A percentile compares a stretch with the other conserved stretches of the same genome.
Evolutionary conservation across 1,140 invertebrate genomes (phyloP).

Genomic region (Caenorhabditis remanei): DNA sequence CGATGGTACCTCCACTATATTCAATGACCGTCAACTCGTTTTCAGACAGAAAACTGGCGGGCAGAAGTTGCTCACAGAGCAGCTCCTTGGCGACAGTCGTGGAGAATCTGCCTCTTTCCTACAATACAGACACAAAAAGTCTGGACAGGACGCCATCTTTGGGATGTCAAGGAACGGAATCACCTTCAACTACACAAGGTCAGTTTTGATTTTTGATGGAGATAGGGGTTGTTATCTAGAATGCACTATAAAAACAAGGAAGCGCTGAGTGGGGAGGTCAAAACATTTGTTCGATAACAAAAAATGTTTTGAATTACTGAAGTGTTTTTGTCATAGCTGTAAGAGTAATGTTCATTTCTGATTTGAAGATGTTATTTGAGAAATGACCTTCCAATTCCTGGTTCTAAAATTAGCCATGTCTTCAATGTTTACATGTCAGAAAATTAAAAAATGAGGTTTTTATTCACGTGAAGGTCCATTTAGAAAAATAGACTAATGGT

Average conservation of each 20-base stretch:
- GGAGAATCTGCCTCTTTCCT: constrained; percentile 65
- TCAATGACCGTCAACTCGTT: neutral
- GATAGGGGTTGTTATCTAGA: neutral
- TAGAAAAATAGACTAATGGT: no score
- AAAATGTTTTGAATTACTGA: neutral
- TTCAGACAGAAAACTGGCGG: constrained; percentile 54
- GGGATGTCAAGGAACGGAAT: constrained; percentile 32
- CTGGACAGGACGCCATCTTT: constrained; percentile 59
- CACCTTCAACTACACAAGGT: constrained; percentile 23
- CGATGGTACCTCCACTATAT: constrained; percentile 10
- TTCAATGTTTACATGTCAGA: no score
- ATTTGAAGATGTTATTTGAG: constrained; percentile 4
- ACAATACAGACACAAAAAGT: constrained; percentile 63
- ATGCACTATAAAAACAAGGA: constrained; percentile 29
- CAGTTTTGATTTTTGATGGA: constrained; percentile 16
- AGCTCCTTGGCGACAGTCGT: constrained; percentile 62
- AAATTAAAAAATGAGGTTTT: no score
- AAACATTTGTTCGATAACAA: constrained; percentile 26
- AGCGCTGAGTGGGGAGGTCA: neutral
- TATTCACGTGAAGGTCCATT: no score
- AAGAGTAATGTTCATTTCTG: neutral
- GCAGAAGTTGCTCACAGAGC: constrained; percentile 51
- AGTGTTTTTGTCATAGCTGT: neutral
- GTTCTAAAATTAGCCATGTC: neutral
- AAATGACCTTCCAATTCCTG: neutral